These are phyloP conservation scores for Paratilapia polleni DNA, from an alignment of 2,113 vertebrate genomes.

Conservation along the genomic window DNA sequence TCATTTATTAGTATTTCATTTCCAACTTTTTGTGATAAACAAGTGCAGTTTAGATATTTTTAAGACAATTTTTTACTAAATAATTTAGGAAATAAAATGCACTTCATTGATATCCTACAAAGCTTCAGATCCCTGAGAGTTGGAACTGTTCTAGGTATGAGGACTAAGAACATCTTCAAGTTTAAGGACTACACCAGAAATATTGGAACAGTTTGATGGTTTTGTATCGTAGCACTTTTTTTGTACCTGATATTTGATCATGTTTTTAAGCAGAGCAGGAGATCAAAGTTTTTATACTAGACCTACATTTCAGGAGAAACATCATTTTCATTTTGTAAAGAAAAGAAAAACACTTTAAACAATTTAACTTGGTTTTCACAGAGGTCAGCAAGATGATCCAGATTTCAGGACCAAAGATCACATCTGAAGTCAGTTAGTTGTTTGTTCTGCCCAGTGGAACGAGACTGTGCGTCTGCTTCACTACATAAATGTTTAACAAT, in stretches of 20 bases:
- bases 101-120: not conserved
- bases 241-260: constrained; percentile 28
- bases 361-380: not conserved
- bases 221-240: constrained; percentile 61
- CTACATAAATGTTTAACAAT: not conserved
- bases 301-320: constrained; percentile 3
- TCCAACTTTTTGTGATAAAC: not conserved
- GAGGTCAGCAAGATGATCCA: not conserved
- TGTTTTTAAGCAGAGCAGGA: constrained; percentile 13
- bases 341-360: accelerated
- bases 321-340: constrained; percentile 11
- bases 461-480: not conserved
- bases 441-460: not conserved
- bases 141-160: not conserved
- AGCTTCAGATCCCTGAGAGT: not conserved
- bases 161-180: not conserved
- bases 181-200: not conserved
- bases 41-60: not conserved
- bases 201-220: not conserved
- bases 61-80: not conserved
- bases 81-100: not conserved
- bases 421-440: not conserved
- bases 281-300: constrained; percentile 41
- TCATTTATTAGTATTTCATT: accelerated
- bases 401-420: constrained; percentile 5